These are phyloP conservation scores for Tenrec ecaudatus DNA, from an alignment of 2,113 vertebrate genomes.

Conservation along the genomic window DNA sequence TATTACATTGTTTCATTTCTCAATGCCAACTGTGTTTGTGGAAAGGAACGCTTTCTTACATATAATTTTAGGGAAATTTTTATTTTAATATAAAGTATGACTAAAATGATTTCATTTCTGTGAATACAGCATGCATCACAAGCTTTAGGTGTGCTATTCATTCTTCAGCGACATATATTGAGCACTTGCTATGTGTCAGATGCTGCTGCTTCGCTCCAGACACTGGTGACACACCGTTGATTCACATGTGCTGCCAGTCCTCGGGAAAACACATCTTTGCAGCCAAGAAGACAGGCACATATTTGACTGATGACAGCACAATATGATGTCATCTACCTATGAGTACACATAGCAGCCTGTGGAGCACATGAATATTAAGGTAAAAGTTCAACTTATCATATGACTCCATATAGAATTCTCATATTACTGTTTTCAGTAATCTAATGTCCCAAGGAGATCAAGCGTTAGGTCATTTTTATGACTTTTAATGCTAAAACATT, in stretches of 20 bases:
- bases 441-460: neutral
- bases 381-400: conserved; percentile 26
- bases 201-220: neutral
- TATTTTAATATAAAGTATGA: no score
- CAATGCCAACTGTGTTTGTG: no score
- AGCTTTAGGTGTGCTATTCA: neutral
- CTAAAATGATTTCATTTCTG: neutral
- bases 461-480: conserved; percentile 4
- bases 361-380: neutral
- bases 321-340: neutral
- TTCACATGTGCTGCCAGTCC: neutral
- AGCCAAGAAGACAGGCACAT: neutral
- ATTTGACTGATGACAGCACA: neutral
- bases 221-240: neutral
- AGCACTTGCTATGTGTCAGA: neutral
- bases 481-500: conserved; percentile 50
- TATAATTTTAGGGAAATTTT: no score
- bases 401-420: conserved; percentile 66
- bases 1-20: conserved; percentile 32
- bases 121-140: conserved; percentile 6
- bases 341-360: neutral
- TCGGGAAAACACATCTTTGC: neutral
- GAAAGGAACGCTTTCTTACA: no score
- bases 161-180: neutral
- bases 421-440: neutral